Base-by-base conservation (phyloP, 2,113 vertebrate species). In the Rhynchopsitta pachyrhyncha region DNA sequence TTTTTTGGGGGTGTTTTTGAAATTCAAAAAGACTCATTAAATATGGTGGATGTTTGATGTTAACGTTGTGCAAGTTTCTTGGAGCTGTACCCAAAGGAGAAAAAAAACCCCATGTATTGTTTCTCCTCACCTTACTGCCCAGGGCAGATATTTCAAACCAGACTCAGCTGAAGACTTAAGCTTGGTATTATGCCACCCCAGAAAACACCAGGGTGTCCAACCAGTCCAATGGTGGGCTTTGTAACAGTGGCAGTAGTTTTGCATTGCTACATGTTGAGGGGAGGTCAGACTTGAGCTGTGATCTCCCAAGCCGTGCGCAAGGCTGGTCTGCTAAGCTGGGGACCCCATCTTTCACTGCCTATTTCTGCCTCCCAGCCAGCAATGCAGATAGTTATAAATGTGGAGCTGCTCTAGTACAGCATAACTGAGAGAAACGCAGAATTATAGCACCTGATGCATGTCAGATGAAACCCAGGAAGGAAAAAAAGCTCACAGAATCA, bases 51-150 rank as follows among this genome's bases (percentile, higher is more conserved):
- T 69, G 29, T 70, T 84, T 86, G 42, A 47, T 47, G 46, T 24
- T 10, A 70, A 68, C 39, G 11, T 44, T n/a, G 19, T 25, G n/a
- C 24, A 12, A 18, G 9, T 19, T 23, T 63, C 44, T 31, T 76
- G 35, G 18, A 63, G 19, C 25, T 33, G 10, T 50, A 57, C 10
- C 15, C 4, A 23, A 31, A 64, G 41, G 59, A 83, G 18, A 19
- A 68, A 64, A 49, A 17, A 85, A 60, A 1, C 1, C 17, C 11
- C 19, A 24, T 0, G 1, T 60, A 42, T 46, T 2, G 0, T 17
- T 73, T 49, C 55, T 7, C 39, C 23, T 49, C n/a, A 29, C 25
- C 28, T 53, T 77, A 24, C 33, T 86, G 25, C 11, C 42, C 28
- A 11, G 25, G 37, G 27, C 10, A 63, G 11, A 53, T 1, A 62